Evolutionary conservation across 2,113 vertebrate species (phyloP).

Genomic region (Perccottus glenii): DNA sequence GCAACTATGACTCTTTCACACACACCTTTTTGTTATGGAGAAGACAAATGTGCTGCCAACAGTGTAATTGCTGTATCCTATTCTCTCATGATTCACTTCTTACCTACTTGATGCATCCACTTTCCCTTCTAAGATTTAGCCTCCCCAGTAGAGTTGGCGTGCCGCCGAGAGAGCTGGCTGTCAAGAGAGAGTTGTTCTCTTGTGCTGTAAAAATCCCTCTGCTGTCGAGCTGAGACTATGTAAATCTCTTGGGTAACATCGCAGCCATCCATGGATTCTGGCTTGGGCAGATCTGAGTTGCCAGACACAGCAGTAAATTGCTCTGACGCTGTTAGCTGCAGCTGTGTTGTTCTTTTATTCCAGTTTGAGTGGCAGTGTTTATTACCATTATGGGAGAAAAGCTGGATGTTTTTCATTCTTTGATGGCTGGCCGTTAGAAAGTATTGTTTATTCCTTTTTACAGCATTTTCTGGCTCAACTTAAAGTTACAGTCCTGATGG

Average conservation of each 20-base stretch:
- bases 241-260: constrained; percentile 59
- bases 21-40: constrained; percentile 12
- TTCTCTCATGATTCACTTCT: constrained; percentile 3
- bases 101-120: constrained; percentile 43
- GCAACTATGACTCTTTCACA: constrained; percentile 22
- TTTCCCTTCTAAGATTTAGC: constrained; percentile 60
- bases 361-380: constrained; percentile 22
- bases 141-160: constrained; percentile 49
- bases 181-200: constrained; percentile 58
- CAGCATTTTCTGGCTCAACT: neutral
- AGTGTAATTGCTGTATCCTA: constrained; percentile 11
- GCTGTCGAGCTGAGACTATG: constrained; percentile 49
- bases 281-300: constrained; percentile 26
- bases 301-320: constrained; percentile 39
- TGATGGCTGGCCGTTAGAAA: too few relatives aligned
- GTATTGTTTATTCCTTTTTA: too few relatives aligned
- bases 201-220: constrained; percentile 52
- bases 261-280: constrained; percentile 47
- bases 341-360: constrained; percentile 21
- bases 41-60: constrained; percentile 49
- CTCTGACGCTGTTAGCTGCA: constrained; percentile 23
- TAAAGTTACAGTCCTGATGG: constrained; percentile 46
- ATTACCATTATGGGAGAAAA: neutral
- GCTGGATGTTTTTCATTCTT: neutral
- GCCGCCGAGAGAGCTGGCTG: constrained; percentile 58